Conservation (phyloP, 1,140 invertebrate genomes). For the Cyclina sinensis region DNA sequence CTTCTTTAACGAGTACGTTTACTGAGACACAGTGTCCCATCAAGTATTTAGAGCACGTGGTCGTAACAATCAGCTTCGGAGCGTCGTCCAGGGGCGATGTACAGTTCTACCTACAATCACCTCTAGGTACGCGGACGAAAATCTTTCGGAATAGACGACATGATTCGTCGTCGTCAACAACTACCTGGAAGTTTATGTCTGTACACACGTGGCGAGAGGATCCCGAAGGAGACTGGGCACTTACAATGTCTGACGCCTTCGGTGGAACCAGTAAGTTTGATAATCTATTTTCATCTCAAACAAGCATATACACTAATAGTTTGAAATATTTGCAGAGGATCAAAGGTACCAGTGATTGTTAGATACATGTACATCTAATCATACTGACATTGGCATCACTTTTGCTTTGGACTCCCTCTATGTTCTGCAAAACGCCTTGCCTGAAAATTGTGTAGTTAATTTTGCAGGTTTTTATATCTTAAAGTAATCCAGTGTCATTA, state of each 20-base stretch:
- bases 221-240: conserved; percentile 12
- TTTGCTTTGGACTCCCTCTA: too few relatives aligned
- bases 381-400: too few relatives aligned
- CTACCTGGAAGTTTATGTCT: conserved; percentile 21
- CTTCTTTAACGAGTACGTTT: neutral
- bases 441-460: too few relatives aligned
- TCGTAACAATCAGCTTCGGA: neutral
- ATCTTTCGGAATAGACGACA: neutral
- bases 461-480: too few relatives aligned
- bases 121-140: neutral
- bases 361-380: too few relatives aligned
- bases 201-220: conserved; percentile 15
- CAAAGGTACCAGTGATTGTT: too few relatives aligned
- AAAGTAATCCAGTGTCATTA: too few relatives aligned
- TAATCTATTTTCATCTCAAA: too few relatives aligned
- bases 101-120: neutral
- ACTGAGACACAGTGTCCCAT: neutral
- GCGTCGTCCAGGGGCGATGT: neutral
- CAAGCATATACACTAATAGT: too few relatives aligned
- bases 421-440: too few relatives aligned
- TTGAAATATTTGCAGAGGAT: too few relatives aligned
- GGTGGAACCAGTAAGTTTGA: conserved; percentile 19
- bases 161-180: neutral
- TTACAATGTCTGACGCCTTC: neutral
- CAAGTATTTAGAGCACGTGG: neutral